Percentiles rank a stretch among this genome's conserved stretches.
Conservation (phyloP, 2,888 invertebrate species). For the Thera obeliscata region DNA sequence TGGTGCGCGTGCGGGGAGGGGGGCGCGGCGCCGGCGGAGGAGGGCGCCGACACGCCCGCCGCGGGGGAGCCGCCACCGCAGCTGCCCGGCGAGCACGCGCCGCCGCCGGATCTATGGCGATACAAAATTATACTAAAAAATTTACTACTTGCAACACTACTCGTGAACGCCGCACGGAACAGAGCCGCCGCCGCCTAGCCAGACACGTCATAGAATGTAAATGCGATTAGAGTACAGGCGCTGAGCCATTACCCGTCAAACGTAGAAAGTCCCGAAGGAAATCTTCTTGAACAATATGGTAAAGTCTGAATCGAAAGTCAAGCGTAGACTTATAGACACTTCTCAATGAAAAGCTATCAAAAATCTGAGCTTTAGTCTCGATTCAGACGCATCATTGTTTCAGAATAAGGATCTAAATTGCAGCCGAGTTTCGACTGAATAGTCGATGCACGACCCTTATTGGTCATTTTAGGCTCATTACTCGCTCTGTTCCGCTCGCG, state of each 20-base stretch:
- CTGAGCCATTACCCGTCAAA: background rate
- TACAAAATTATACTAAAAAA: too few species aligned
- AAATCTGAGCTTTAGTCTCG: background rate
- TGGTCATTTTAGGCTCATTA: background rate
- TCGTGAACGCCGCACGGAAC: too few species aligned
- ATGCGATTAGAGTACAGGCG: background rate
- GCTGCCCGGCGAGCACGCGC: slow-evolving; percentile 74
- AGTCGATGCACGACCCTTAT: too few species aligned
- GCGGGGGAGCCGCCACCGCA: slow-evolving; percentile 79
- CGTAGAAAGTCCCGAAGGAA: too few species aligned
- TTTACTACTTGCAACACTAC: slow-evolving; percentile 15
- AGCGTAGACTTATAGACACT: background rate
- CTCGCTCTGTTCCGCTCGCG: background rate
- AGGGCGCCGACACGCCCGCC: slow-evolving; percentile 69
- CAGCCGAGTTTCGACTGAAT: background rate
- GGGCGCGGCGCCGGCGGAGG: slow-evolving; percentile 73
- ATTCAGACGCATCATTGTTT: background rate
- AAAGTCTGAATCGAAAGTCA: background rate
- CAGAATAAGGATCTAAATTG: background rate
- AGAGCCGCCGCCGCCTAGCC: slow-evolving; percentile 1
- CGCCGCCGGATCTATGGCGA: slow-evolving; percentile 38
- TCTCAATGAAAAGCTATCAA: background rate
- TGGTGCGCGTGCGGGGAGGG: slow-evolving; percentile 56
- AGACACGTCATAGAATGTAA: slow-evolving; percentile 18
- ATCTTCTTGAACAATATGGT: background rate